Conservation (phyloP, 2,797 vertebrate genomes). For the Podarcis lilfordi region DNA sequence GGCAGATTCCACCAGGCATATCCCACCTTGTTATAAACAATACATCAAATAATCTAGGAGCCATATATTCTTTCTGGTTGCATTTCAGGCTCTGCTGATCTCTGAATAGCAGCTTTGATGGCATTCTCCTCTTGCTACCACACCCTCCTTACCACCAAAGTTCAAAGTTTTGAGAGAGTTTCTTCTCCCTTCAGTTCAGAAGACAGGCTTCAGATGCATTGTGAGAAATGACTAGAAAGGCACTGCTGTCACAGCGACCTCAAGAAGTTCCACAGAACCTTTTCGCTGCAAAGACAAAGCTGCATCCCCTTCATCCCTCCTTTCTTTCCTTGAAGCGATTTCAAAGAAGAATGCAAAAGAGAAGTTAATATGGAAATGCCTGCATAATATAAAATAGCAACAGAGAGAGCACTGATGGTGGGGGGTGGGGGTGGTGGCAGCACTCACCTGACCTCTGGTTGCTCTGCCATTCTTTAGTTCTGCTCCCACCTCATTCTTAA, state of each 20-base stretch:
- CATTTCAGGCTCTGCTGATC: not conserved
- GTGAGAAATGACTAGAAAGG: not conserved
- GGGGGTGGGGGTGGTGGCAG: not conserved
- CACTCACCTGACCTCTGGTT: not conserved
- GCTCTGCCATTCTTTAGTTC: not conserved
- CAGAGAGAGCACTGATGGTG: not conserved
- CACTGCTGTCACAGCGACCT: not conserved
- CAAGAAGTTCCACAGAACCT: not conserved
- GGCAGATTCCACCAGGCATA: too few relatives aligned
- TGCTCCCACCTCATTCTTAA: too few relatives aligned
- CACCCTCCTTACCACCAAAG: not conserved
- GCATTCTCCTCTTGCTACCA: not conserved
- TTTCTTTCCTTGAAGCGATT: not conserved
- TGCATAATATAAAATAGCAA: not conserved
- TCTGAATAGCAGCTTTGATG: not conserved
- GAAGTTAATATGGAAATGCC: slow-evolving; percentile 38
- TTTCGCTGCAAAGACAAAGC: slow-evolving; percentile 38
- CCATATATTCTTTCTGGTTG: not conserved
- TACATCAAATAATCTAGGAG: not conserved
- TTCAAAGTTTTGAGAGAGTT: not conserved
- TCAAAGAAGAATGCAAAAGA: not conserved
- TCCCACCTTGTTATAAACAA: too few relatives aligned
- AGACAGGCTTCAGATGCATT: slow-evolving; percentile 6
- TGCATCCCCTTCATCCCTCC: not conserved
- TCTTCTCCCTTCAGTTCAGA: not conserved